A percentile compares a stretch with the other conserved stretches of the same genome.
These are phyloP conservation scores for Heterocephalus glaber DNA, from an alignment of 2,113 vertebrate genomes.

Conservation along the genomic window DNA sequence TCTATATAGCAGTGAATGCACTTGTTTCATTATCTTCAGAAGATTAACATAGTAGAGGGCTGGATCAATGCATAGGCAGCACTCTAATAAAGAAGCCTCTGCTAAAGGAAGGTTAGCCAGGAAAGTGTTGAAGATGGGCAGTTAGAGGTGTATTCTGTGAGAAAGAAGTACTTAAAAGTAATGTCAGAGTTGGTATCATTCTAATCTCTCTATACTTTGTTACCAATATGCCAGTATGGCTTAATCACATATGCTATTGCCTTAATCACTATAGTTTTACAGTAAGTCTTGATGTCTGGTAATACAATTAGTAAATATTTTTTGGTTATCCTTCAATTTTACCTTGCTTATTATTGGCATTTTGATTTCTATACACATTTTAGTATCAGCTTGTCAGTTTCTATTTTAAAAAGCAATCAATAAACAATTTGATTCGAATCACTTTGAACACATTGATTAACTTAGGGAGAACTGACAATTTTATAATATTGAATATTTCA, in stretches of 20 bases:
- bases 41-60: background rate
- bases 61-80: background rate
- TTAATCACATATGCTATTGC: background rate
- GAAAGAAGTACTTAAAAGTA: background rate
- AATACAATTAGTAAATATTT: background rate
- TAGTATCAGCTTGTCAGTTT: background rate
- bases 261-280: conserved; percentile 18
- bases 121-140: background rate
- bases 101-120: background rate
- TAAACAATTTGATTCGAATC: background rate
- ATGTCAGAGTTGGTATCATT: background rate
- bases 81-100: background rate
- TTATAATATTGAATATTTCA: conserved; percentile 1
- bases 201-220: background rate
- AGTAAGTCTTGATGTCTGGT: background rate
- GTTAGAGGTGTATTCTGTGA: background rate
- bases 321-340: background rate
- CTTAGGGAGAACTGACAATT: background rate
- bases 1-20: background rate
- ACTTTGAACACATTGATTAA: conserved; percentile 36
- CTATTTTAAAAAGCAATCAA: background rate
- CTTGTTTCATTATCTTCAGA: background rate
- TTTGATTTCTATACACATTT: background rate
- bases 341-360: background rate
- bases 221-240: background rate